Evolutionary conservation across 2,113 vertebrate genomes (phyloP).

Genomic region (Macquaria ambigua): DNA sequence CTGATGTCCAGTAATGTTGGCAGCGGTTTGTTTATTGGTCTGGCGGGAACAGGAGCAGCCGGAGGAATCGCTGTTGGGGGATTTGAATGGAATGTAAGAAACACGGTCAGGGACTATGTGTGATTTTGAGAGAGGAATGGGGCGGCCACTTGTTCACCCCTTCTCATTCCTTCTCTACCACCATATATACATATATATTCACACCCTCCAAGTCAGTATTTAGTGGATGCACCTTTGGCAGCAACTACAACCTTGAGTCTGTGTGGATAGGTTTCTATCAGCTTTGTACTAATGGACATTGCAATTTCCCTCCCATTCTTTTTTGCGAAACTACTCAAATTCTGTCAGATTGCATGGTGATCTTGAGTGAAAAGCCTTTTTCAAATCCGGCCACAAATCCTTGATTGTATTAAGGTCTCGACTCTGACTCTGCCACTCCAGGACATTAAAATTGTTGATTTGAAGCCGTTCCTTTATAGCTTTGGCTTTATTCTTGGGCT

Average conservation of each 20-base stretch:
- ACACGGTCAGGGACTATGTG: not conserved
- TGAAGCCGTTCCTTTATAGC: not conserved
- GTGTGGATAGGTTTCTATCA: too few species aligned
- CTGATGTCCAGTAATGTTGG: conserved; percentile 98
- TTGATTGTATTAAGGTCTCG: too few species aligned
- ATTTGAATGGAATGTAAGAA: conserved; percentile 94
- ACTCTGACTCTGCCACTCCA: too few species aligned
- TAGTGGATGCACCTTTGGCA: not conserved
- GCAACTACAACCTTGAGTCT: not conserved
- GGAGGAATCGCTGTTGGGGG: conserved; percentile 94
- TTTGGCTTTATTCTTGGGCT: not conserved
- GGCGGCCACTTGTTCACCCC: not conserved
- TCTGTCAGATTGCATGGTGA: not conserved
- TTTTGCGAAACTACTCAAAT: too few species aligned
- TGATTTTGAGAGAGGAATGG: not conserved
- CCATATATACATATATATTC: too few species aligned
- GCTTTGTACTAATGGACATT: not conserved
- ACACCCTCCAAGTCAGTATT: too few species aligned
- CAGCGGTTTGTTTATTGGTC: conserved; percentile 93
- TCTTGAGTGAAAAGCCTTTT: not conserved
- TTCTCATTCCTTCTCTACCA: not conserved
- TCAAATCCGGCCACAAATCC: too few species aligned
- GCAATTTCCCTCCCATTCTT: too few species aligned
- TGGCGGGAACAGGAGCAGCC: conserved; percentile 94
- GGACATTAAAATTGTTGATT: not conserved